A percentile compares a stretch with the other conserved stretches of the same genome.
Conservation (phyloP, 2,113 vertebrate genomes). For the Rhea americana region DNA sequence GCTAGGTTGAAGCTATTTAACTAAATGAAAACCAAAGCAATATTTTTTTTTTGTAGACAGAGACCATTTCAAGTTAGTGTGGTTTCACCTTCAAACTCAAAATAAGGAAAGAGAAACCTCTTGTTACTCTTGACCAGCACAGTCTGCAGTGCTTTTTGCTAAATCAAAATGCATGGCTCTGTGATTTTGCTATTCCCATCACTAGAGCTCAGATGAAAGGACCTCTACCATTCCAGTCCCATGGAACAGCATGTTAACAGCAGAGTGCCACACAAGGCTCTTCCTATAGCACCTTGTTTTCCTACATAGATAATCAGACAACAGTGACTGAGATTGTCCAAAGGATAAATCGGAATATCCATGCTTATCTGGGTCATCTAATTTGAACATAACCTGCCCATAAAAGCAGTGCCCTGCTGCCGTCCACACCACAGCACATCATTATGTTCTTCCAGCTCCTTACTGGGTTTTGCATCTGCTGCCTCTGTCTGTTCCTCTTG, state of each 20-base stretch:
- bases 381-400: background rate
- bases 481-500: background rate
- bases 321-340: background rate
- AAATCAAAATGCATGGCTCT: background rate
- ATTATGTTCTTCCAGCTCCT: background rate
- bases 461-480: background rate
- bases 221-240: background rate
- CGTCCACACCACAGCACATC: rapidly evolving
- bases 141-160: background rate
- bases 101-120: background rate
- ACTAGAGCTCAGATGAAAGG: background rate
- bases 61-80: background rate
- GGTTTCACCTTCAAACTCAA: background rate
- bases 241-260: background rate
- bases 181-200: background rate
- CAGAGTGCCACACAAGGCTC: background rate
- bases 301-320: background rate
- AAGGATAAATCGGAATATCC: background rate
- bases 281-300: background rate
- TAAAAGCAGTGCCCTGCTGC: background rate
- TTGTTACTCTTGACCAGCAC: background rate
- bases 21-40: background rate
- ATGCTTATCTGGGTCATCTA: background rate
- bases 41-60: background rate
- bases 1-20: background rate